Percentiles rank a stretch among this genome's conserved stretches.
phyloP scores from a whole-genome alignment of 2,113 vertebrate species.

The Brachirus orientalis region DNA sequence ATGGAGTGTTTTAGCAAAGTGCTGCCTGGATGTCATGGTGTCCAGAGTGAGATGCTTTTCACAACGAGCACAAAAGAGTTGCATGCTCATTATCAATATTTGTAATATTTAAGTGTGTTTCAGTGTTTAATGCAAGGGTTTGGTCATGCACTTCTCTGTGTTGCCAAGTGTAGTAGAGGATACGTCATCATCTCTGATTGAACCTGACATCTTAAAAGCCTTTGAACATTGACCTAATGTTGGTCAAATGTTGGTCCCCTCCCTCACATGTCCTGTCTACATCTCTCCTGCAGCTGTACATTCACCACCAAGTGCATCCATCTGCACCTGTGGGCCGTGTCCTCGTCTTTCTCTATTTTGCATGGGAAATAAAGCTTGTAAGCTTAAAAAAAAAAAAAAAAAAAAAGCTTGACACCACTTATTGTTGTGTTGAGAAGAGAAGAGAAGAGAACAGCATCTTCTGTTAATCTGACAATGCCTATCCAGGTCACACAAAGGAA shows the following conservation, averaged over 20 bases:
- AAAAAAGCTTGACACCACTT: neutral
- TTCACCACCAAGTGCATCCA: too few relatives aligned
- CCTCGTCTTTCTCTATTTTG: neutral
- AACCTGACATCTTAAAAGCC: constrained; percentile 63
- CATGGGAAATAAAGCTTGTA: too few relatives aligned
- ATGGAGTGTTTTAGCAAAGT: constrained; percentile 19
- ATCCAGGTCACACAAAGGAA: neutral
- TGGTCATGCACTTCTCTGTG: neutral
- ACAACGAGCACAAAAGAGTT: too few relatives aligned
- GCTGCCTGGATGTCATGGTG: neutral
- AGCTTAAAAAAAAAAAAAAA: too few relatives aligned
- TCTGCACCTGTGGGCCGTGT: neutral
- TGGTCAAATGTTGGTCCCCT: constrained; percentile 19
- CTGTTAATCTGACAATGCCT: too few relatives aligned
- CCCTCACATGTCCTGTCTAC: neutral
- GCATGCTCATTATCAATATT: constrained; percentile 17
- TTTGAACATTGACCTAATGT: constrained; percentile 54
- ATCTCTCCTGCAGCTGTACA: neutral
- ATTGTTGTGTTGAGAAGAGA: neutral
- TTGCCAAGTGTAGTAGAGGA: neutral
- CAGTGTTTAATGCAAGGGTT: constrained; percentile 4
- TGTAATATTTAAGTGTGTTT: constrained; percentile 30
- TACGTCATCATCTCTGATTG: too few relatives aligned
- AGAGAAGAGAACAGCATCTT: too few relatives aligned
- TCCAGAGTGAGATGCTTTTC: constrained; percentile 35